These are phyloP conservation scores for Anniella stebbinsi DNA, from an alignment of 2,797 vertebrate species.

Conservation along the genomic window DNA sequence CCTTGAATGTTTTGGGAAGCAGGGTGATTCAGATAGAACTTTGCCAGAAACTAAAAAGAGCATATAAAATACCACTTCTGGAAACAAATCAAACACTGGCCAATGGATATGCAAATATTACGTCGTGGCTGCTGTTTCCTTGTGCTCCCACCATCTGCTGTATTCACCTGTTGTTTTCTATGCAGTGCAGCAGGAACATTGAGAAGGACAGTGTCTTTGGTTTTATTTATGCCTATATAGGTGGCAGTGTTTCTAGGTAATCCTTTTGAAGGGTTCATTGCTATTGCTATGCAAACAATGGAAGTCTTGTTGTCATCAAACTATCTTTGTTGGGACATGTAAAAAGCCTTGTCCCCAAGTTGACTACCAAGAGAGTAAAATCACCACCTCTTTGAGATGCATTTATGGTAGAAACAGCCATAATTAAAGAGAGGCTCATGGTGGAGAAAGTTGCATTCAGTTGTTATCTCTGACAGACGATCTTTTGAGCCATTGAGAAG, in stretches of 20 bases:
- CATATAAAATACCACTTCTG: constrained; percentile 29
- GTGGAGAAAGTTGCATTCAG: neutral
- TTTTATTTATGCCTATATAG: neutral
- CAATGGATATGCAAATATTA: constrained; percentile 37
- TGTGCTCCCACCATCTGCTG: constrained; percentile 33
- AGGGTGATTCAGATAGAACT: constrained; percentile 8
- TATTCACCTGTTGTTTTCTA: constrained; percentile 41
- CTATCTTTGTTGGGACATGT: neutral
- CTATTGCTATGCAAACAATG: neutral
- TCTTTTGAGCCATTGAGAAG: neutral
- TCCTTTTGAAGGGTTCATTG: neutral
- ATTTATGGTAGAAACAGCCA: neutral
- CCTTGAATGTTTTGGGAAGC: constrained; percentile 3
- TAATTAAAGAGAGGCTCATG: neutral
- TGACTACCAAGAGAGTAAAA: neutral
- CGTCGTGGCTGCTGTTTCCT: constrained; percentile 31
- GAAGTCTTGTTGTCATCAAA: neutral
- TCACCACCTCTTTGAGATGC: neutral
- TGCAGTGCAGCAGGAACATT: constrained; percentile 4
- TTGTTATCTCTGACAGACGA: neutral
- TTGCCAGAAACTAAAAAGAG: constrained; percentile 25
- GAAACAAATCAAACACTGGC: constrained; percentile 43
- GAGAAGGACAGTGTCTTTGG: neutral
- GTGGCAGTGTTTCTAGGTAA: neutral
- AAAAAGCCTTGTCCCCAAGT: neutral